Base-by-base conservation (phyloP, 2,797 vertebrate species). In the Nyctibius grandis region DNA sequence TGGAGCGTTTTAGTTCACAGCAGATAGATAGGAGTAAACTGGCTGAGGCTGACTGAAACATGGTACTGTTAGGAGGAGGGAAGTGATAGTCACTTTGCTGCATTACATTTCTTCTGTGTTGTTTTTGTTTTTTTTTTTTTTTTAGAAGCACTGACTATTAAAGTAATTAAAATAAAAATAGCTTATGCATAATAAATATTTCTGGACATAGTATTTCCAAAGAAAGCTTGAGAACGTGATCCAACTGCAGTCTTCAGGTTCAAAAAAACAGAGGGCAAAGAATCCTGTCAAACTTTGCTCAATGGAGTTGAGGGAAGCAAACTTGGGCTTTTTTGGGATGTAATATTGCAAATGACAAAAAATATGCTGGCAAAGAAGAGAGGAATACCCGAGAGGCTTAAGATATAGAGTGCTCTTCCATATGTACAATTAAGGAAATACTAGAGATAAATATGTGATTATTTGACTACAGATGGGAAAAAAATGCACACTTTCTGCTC, bases 101-200 rank as follows among this genome's bases (percentile, higher is more conserved):
- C 3, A 1, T 36, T 15, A 9, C 6, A 3, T 15, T 73, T 40
- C 64, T 26, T 38, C 3, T 17, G 20, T 6, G 0, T 1, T 40
- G 11, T 31, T 7, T 7, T 2, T 59, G 9, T 48, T 51, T 61
- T 19, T 26, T 7, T 7, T 7, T 0, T 2, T 59, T 11, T 51
- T 51, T 61, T 19, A 15, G 31, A 47, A 82, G 28, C 25, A 12
- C 6, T 18, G 16, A 18, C 5, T 63, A 20, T 40, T 50, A 64
- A 65, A 26, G 20, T 56, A 63, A 63, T 15, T 60, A 12, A 18
- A 34, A 67, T 54, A 38, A 64, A 48, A 5, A 36, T 18, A 65
- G 26, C 13, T 53, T 80, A n/a, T 33, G 8, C 21, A 12, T 45
- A 50, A 33, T 26, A 67, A 38, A 34, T 25, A 2, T 42, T 76